phyloP scores from a whole-genome alignment of 2,113 vertebrate species.

The Cynoglossus semilaevis region DNA sequence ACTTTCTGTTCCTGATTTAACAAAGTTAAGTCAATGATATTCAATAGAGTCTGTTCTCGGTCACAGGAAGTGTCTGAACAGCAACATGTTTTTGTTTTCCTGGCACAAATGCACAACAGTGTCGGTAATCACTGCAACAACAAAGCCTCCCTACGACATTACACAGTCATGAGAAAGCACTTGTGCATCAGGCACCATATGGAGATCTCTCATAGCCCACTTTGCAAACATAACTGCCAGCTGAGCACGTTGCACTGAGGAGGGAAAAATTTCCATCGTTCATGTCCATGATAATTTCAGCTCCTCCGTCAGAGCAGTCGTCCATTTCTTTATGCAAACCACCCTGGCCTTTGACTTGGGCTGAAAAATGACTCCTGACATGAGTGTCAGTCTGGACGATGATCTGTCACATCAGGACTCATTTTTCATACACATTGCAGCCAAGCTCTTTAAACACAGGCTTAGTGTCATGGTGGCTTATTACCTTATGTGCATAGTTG shows the following conservation, averaged over 20 bases:
- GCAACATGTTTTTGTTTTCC: slow-evolving; percentile 27
- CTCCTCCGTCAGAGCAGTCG: slow-evolving; percentile 10
- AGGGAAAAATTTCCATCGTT: slow-evolving; percentile 9
- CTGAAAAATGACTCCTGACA: slow-evolving; percentile 28
- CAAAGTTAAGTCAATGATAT: too few relatives aligned
- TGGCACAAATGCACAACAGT: slow-evolving; percentile 34
- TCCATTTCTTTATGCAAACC: slow-evolving; percentile 1
- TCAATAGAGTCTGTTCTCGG: too few relatives aligned
- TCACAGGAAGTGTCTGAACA: slow-evolving; percentile 13
- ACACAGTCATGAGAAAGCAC: slow-evolving; percentile 24
- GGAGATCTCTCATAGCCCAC: slow-evolving; percentile 21
- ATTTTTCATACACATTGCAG: slow-evolving; percentile 32
- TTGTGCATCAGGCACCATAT: slow-evolving; percentile 38
- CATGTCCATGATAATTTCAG: slow-evolving; percentile 16
- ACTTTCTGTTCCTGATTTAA: too few relatives aligned
- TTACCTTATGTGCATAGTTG: slow-evolving; percentile 50
- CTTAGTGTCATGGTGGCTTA: slow-evolving; percentile 49
- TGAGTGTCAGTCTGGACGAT: slow-evolving; percentile 33
- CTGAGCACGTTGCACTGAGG: background rate
- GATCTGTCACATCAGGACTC: slow-evolving; percentile 38
- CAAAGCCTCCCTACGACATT: slow-evolving; percentile 25
- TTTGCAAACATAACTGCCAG: slow-evolving; percentile 20
- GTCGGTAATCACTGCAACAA: slow-evolving; percentile 44
- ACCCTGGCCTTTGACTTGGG: slow-evolving; percentile 35
- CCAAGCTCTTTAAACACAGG: slow-evolving; percentile 35